Evolutionary conservation across 1,140 invertebrate genomes (phyloP).

Genomic region (Papilio glaucus): DNA sequence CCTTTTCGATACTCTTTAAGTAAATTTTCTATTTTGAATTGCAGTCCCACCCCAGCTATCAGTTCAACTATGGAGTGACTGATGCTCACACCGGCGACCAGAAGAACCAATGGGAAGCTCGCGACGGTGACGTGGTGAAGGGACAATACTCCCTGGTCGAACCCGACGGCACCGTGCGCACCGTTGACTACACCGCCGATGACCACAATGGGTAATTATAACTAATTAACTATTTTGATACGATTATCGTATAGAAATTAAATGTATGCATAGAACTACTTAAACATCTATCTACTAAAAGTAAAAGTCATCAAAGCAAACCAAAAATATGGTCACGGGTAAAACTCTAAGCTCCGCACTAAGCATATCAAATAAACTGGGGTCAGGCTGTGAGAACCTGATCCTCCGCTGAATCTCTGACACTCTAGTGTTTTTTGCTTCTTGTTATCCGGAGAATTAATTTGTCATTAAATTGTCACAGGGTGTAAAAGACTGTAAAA

Average conservation of each 20-base stretch:
- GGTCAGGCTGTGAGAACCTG: no score
- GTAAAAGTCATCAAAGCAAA: no score
- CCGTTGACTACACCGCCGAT: conserved; percentile 84
- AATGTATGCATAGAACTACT: no score
- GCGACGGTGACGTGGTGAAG: conserved; percentile 86
- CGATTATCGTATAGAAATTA: neutral
- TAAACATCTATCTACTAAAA: no score
- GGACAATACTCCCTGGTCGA: conserved; percentile 84
- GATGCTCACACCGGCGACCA: conserved; percentile 89
- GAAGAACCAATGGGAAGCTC: conserved; percentile 86
- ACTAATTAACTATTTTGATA: neutral
- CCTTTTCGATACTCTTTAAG: neutral
- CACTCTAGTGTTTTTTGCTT: no score
- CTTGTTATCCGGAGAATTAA: no score
- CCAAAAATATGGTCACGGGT: no score
- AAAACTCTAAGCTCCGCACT: no score
- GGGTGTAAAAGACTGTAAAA: no score
- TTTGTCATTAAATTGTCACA: no score
- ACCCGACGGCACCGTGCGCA: conserved; percentile 84
- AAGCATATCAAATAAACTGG: no score
- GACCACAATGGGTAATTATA: conserved; percentile 80
- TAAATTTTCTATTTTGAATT: conserved; percentile 49
- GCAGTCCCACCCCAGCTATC: conserved; percentile 86
- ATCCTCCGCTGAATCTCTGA: no score
- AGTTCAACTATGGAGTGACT: conserved; percentile 89